Conservation (phyloP, 2,888 invertebrate genomes). For the Saturnia pavonia region DNA sequence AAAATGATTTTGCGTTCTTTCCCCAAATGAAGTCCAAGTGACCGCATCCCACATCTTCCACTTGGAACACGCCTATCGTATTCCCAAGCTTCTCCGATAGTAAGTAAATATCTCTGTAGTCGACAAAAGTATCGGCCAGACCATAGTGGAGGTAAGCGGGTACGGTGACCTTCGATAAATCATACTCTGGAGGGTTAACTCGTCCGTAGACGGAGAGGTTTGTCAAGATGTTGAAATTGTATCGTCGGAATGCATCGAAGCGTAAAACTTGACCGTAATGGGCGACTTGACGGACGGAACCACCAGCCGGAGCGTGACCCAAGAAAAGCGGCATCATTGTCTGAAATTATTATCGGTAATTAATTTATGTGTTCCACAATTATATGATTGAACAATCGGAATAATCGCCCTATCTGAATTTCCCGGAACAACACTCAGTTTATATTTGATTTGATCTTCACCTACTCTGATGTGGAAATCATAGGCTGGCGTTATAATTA, state of each 20-base stretch:
- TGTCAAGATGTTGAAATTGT: slow-evolving; percentile 37
- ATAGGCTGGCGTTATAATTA: too few species aligned
- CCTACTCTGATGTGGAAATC: too few species aligned
- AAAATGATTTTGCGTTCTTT: slow-evolving; percentile 38
- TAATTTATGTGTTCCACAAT: background rate
- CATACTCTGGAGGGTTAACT: slow-evolving; percentile 45
- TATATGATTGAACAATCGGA: background rate
- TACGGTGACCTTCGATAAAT: slow-evolving; percentile 41
- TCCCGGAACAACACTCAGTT: too few species aligned
- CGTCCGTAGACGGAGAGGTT: slow-evolving; percentile 48
- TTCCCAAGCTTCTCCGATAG: slow-evolving; percentile 41
- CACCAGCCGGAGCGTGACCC: slow-evolving; percentile 55
- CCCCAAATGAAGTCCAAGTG: slow-evolving; percentile 59
- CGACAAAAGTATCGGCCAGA: slow-evolving; percentile 36
- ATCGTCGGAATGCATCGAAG: slow-evolving; percentile 47
- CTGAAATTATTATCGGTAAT: slow-evolving; percentile 32
- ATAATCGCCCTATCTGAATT: background rate
- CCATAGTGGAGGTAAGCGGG: slow-evolving; percentile 52
- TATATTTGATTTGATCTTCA: too few species aligned
- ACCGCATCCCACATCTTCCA: slow-evolving; percentile 40
- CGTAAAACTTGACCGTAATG: slow-evolving; percentile 56
- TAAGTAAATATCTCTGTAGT: slow-evolving; percentile 41
- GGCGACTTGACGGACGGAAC: slow-evolving; percentile 51
- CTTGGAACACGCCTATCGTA: slow-evolving; percentile 30
- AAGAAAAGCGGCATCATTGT: slow-evolving; percentile 53